Evolutionary conservation across 2,888 invertebrate genomes (phyloP).

Genomic region (Dermolepida albohirtum): DNA sequence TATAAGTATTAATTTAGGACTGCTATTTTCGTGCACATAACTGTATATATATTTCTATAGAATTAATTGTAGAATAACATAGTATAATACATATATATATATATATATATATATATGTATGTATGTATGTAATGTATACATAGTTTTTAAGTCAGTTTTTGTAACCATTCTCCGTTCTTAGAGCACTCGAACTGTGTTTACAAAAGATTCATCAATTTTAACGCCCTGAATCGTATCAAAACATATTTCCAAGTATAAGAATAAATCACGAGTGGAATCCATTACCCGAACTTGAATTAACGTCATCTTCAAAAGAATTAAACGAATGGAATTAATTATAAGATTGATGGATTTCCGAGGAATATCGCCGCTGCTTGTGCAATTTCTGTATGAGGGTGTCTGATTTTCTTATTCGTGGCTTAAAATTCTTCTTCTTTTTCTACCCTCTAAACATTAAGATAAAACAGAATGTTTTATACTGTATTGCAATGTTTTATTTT

Average conservation of each 20-base stretch:
- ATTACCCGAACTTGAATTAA: conserved; percentile 64
- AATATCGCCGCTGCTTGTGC: conserved; percentile 39
- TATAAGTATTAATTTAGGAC: no score
- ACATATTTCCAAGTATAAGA: conserved; percentile 55
- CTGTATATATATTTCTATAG: no score
- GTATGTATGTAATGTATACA: no score
- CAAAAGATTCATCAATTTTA: conserved; percentile 52
- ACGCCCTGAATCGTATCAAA: conserved; percentile 53
- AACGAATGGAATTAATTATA: conserved; percentile 68
- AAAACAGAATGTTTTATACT: no score
- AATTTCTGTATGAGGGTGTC: conserved; percentile 23
- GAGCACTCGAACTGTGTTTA: conserved; percentile 34
- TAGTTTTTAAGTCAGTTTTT: conserved; percentile 11
- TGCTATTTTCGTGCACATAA: no score
- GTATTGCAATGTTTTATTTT: no score
- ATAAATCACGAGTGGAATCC: conserved; percentile 63
- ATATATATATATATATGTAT: no score
- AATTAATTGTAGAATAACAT: no score
- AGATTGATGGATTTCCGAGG: conserved; percentile 64
- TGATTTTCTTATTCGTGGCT: conserved; percentile 30
- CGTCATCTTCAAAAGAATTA: conserved; percentile 67
- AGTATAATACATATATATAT: no score
- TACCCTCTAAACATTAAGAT: background rate
- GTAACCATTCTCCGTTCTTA: background rate
- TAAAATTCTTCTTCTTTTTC: conserved; percentile 21